These are phyloP conservation scores for Sciurus niger DNA, from an alignment of 2,113 vertebrate species.

Conservation along the genomic window DNA sequence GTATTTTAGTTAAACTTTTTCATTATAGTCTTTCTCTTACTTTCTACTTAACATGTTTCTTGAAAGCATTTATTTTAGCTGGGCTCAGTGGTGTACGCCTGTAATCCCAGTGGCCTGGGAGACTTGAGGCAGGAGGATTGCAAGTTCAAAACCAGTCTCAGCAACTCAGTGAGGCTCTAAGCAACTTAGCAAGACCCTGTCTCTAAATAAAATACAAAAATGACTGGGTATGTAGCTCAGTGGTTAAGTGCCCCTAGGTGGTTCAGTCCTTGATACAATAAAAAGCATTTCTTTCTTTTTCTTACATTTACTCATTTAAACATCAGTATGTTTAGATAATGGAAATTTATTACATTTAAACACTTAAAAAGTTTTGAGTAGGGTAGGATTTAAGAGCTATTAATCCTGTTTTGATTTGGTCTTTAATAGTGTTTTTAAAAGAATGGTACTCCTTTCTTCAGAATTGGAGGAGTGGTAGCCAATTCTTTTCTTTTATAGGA, in stretches of 20 bases:
- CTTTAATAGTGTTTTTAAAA: conserved; percentile 26
- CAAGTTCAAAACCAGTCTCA: too few relatives aligned
- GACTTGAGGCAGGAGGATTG: too few relatives aligned
- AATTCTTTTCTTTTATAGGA: too few relatives aligned
- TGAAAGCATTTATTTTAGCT: conserved; percentile 7
- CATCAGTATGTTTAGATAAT: conserved; percentile 27
- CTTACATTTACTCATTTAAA: conserved; percentile 45
- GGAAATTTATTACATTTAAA: conserved; percentile 27
- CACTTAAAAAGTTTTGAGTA: neutral
- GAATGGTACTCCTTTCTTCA: neutral
- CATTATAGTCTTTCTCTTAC: neutral
- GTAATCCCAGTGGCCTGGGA: too few relatives aligned
- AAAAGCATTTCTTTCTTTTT: neutral
- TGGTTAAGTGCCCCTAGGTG: too few relatives aligned
- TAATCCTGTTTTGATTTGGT: neutral
- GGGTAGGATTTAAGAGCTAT: conserved; percentile 25
- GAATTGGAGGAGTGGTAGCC: neutral
- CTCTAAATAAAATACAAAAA: too few relatives aligned
- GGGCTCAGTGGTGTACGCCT: too few relatives aligned
- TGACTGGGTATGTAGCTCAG: too few relatives aligned
- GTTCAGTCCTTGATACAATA: too few relatives aligned
- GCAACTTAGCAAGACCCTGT: too few relatives aligned
- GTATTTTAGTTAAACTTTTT: conserved; percentile 16
- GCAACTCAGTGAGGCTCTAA: too few relatives aligned
- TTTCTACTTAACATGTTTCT: neutral